Evolutionary conservation across 2,113 vertebrate genomes (phyloP), one percentile per base, ranked within the genome.

Genomic region (Mastomys coucha): DNA sequence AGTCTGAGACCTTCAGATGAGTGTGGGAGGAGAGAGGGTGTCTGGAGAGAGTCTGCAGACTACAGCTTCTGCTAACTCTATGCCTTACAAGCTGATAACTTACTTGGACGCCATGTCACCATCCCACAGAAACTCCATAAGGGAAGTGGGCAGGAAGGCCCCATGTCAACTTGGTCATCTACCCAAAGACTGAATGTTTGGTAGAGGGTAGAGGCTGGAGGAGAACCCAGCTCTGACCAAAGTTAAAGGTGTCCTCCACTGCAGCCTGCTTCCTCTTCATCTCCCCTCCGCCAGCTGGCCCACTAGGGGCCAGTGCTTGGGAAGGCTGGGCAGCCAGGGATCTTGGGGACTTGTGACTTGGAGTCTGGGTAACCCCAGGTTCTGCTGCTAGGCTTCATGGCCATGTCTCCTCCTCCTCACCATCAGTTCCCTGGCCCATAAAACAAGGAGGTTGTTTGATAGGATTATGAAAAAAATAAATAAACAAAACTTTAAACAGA

Each of bases 111-210:
- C 80, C 20, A 22, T 56, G 14, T 19, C 33, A 13, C 28, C 1
- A 0, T 84, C n/a, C 69, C 33, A 0, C 20, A 16, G 20, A 63
- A 12, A 49, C 20, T 80, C 89, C 39, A 16, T 1, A 0, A 72
- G 58, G 45, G 42, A 89, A 17, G 20, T 22, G n/a, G 24, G 19
- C 7, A 33, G 56, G n/a, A 56, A 14, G 3, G 7, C 39, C 22
- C 24, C 51, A 17, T 0, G 1, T 67, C 33, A 67, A 84, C 5
- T 11, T 53, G 45, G 86, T 53, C 70, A 69, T 11, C 49, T 1
- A 1, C 67, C n/a, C 91, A 70, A 13, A 65, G 60, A 31, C 87
- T 65, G 36, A 8, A 6, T 11, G 1, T 69, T 58, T 76, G 51
- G 42, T 33, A 60, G 94, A 82, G 42, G 60, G 11, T n/a, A 33